These are phyloP conservation scores for Oceanodroma tethys DNA, from an alignment of 2,113 vertebrate genomes.

Conservation along the genomic window DNA sequence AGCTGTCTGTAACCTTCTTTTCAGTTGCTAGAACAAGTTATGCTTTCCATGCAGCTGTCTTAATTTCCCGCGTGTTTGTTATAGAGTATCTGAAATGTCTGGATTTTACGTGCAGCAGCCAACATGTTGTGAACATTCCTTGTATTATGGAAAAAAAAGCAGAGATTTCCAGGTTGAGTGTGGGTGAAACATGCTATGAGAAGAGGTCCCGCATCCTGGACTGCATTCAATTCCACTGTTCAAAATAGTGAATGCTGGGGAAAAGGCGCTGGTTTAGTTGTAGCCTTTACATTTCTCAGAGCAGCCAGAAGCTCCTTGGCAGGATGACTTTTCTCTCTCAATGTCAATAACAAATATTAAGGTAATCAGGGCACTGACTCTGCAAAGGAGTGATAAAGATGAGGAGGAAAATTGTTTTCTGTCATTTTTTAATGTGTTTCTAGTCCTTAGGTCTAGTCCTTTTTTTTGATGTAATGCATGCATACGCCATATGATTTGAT, in stretches of 20 bases:
- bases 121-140: neutral
- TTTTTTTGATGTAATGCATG: neutral
- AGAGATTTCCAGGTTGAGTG: neutral
- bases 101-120: neutral
- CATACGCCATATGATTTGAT: neutral
- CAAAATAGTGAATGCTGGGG: neutral
- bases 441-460: neutral
- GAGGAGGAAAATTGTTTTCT: slow-evolving; percentile 1
- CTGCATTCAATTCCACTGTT: neutral
- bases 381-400: neutral
- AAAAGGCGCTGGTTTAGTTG: neutral
- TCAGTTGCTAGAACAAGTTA: neutral
- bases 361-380: neutral
- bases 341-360: neutral
- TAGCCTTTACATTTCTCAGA: neutral
- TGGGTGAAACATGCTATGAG: neutral
- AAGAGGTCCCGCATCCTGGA: neutral
- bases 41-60: neutral
- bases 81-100: neutral
- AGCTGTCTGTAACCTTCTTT: neutral
- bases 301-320: neutral
- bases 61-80: neutral
- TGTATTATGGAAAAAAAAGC: neutral
- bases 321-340: neutral
- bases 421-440: neutral